Conservation (phyloP, 2,888 invertebrate species). For the Noctua fimbriata region DNA sequence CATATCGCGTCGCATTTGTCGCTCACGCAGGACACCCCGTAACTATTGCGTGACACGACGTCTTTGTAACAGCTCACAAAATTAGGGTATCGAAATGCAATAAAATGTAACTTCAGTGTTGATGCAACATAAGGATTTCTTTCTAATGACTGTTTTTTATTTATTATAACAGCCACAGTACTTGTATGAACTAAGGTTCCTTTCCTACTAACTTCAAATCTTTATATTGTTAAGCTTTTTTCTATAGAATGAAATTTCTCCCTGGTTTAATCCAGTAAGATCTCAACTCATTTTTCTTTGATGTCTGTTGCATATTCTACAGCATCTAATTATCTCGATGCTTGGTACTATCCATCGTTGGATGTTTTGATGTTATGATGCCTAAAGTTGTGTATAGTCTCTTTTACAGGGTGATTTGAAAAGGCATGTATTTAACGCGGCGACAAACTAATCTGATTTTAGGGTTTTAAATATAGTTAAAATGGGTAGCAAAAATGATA, state of each 20-base stretch:
- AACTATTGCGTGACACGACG: background rate
- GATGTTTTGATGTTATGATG: background rate
- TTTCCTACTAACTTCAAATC: background rate
- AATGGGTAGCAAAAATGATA: too few species aligned
- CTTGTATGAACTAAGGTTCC: background rate
- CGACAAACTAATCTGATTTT: too few species aligned
- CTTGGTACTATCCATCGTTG: background rate
- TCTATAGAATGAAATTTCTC: background rate
- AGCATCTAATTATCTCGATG: background rate
- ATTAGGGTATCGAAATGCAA: background rate
- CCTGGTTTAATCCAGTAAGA: background rate
- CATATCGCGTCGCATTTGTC: too few species aligned
- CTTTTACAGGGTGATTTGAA: background rate
- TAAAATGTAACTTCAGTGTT: background rate
- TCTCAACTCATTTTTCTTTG: conserved; percentile 8
- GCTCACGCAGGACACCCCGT: too few species aligned
- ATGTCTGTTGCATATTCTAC: background rate
- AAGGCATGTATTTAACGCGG: too few species aligned
- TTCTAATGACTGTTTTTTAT: too few species aligned
- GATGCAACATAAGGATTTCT: background rate
- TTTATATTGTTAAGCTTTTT: background rate
- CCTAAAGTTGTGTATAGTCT: background rate
- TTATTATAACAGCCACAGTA: background rate
- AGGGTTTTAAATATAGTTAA: too few species aligned
- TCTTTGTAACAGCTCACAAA: background rate